These are phyloP conservation scores for Phyllotis vaccarum DNA, from an alignment of 2,797 vertebrate species.

Conservation along the genomic window DNA sequence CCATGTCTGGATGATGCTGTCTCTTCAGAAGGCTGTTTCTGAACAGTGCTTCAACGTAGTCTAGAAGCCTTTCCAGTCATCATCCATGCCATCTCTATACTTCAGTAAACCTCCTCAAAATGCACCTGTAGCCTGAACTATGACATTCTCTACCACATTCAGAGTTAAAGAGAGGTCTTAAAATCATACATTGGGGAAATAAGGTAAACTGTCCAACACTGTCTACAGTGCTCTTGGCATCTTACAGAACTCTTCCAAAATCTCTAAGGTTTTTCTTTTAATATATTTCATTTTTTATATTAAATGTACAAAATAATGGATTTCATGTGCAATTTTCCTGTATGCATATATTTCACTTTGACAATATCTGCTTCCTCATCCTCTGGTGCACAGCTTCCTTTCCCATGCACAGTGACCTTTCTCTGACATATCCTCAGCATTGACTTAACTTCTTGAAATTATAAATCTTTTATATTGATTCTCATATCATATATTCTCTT, in stretches of 20 bases:
- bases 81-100: background rate
- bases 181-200: background rate
- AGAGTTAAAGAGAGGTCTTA: background rate
- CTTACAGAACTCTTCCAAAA: background rate
- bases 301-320: background rate
- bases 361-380: too few species aligned
- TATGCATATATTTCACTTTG: background rate
- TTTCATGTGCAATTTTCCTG: background rate
- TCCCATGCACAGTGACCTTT: background rate
- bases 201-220: background rate
- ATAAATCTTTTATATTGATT: background rate
- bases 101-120: background rate
- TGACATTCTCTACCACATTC: background rate
- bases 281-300: background rate
- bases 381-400: background rate
- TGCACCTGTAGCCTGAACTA: background rate
- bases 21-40: background rate
- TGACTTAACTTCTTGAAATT: background rate
- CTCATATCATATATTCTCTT: background rate
- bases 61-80: background rate
- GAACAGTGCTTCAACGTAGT: rapidly evolving
- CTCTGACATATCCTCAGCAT: background rate
- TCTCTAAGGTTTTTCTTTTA: background rate
- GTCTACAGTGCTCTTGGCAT: background rate
- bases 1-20: background rate